phyloP scores from a whole-genome alignment of 2,797 vertebrate species.

The Psittacula derbiana region DNA sequence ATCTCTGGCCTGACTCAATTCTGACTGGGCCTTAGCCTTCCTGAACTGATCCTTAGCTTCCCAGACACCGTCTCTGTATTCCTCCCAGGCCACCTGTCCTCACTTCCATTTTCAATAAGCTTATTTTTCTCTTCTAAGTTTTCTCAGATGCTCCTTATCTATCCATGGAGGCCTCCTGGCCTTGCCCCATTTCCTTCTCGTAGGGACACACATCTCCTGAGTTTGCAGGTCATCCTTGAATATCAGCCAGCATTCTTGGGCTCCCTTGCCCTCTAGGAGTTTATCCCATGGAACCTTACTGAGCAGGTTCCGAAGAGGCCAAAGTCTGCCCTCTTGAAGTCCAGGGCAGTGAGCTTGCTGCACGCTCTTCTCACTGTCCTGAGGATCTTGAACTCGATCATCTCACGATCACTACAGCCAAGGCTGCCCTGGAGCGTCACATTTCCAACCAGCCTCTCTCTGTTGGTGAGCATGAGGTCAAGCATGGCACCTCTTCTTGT shows the following conservation, averaged over 20 bases:
- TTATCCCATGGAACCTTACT: neutral
- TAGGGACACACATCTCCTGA: neutral
- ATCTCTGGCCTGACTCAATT: neutral
- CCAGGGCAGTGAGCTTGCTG: neutral
- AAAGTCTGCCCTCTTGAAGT: neutral
- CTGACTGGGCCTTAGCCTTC: neutral
- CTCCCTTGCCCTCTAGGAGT: neutral
- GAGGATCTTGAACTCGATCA: neutral
- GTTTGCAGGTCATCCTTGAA: neutral
- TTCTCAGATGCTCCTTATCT: neutral
- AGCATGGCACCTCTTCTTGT: neutral
- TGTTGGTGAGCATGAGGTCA: neutral
- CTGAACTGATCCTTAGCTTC: neutral
- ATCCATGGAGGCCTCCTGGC: neutral
- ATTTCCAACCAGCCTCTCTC: neutral
- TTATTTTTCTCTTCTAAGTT: neutral
- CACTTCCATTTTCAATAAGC: neutral
- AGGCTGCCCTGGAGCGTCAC: neutral
- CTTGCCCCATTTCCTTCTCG: neutral
- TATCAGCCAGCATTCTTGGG: neutral
- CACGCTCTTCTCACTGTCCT: neutral
- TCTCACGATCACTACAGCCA: neutral
- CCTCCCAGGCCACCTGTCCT: neutral
- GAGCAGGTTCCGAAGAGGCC: neutral
- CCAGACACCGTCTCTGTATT: neutral